Base-by-base conservation (phyloP, 2,113 vertebrate genomes). In the Petrocephalus microphthalmus region DNA sequence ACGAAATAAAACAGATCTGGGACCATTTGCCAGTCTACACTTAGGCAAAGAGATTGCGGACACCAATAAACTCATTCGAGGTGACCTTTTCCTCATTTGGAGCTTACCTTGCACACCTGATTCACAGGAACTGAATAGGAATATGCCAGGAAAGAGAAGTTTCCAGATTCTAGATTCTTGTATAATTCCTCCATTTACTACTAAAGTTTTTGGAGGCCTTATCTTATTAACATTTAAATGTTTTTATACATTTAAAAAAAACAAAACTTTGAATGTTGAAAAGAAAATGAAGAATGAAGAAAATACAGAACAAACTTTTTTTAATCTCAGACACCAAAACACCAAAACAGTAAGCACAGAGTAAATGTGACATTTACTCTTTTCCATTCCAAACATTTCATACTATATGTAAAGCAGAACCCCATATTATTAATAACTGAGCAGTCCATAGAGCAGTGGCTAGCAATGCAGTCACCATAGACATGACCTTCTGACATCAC, bases 331-430 rank as follows among this genome's bases (percentile, higher is more conserved):
- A 64, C 60, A 64, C 60, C 60, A 64, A 64, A 64, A 64, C n/a
- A 3, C 5, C 67, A 17, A 37, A 37, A 74, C 15, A 74, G 29
- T 37, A 37, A 74, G 64, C 64, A 71, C 10, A 82, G 45, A n/a
- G 81, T 49, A 49, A 83, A 83, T 13, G 37, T n/a, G 20, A n/a
- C 15, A 1, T 22, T 45, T 20, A 83, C 25, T n/a, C n/a, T 60
- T 33, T 25, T 92, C 92, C 91, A 94, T 92, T 92, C 89, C 91
- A 89, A n/a, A 90, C 92, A 94, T 95, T 85, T 53, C 2, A 92
- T 91, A 91, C 78, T 91, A 90, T 52, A 93, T 78, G 91, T 88
- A 91, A 5, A 92, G 42, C 52, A 47, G 86, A 49, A 90, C 56
- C 83, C 92, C 89, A 93, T 92, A 92, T 91, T 92, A 87, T 47